A percentile compares a stretch with the other conserved stretches of the same genome.
Conservation (phyloP, 2,888 invertebrate genomes). For the Phyto melanocephala region DNA sequence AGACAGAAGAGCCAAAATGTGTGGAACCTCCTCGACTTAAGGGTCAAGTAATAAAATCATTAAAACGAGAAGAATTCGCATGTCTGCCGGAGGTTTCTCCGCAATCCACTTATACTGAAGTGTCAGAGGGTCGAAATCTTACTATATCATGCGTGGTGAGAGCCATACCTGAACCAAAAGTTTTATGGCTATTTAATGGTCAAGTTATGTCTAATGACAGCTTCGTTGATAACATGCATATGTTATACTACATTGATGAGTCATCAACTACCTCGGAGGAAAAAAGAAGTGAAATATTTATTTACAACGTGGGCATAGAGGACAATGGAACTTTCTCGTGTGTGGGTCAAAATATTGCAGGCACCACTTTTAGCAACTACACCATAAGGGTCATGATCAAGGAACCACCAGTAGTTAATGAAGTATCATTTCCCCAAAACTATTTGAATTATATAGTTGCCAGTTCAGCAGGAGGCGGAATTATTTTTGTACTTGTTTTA, state of each 20-base stretch:
- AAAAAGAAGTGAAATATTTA: constrained; percentile 88
- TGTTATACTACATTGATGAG: constrained; percentile 86
- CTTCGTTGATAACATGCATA: constrained; percentile 83
- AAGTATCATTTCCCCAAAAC: constrained; percentile 85
- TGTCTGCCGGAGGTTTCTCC: constrained; percentile 89
- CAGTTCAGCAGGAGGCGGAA: constrained; percentile 83
- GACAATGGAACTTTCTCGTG: constrained; percentile 93
- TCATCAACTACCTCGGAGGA: constrained; percentile 84
- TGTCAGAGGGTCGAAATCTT: constrained; percentile 89
- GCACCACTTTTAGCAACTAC: constrained; percentile 88
- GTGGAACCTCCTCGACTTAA: constrained; percentile 84
- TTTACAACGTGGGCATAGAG: constrained; percentile 87
- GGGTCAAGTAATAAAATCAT: constrained; percentile 84
- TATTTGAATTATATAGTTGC: constrained; percentile 85
- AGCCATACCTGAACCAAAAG: constrained; percentile 89
- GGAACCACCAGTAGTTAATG: constrained; percentile 85
- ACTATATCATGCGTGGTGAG: constrained; percentile 89
- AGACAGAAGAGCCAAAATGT: constrained; percentile 88
- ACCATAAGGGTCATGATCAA: constrained; percentile 88
- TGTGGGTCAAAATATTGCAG: constrained; percentile 91
- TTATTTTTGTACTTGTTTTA: constrained; percentile 83
- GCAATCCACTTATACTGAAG: constrained; percentile 87
- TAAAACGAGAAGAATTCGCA: constrained; percentile 86
- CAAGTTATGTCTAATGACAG: constrained; percentile 89
- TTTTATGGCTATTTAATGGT: constrained; percentile 91